Percentiles rank a stretch among this genome's conserved stretches.
Evolutionary conservation across 2,797 vertebrate genomes (phyloP).

Genomic region (Lithobates pipiens): DNA sequence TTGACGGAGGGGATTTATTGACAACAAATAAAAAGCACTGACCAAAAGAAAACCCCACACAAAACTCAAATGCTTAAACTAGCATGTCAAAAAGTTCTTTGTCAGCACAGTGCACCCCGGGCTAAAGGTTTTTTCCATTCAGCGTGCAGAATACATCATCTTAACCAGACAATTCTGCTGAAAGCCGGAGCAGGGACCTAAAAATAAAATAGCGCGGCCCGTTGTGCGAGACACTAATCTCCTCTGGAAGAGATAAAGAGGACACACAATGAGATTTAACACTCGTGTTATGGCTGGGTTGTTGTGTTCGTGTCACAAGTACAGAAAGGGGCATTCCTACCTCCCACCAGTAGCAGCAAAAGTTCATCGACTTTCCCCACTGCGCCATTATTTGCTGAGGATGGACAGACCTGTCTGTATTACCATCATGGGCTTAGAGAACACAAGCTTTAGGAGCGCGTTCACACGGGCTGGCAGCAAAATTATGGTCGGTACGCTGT

Average conservation of each 20-base stretch:
- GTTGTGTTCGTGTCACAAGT: too few relatives aligned
- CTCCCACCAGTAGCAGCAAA: too few relatives aligned
- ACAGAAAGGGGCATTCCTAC: too few relatives aligned
- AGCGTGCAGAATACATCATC: conserved; percentile 12
- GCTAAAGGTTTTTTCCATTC: conserved; percentile 62
- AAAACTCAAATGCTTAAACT: conserved; percentile 62
- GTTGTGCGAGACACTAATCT: conserved; percentile 3
- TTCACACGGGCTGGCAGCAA: too few relatives aligned
- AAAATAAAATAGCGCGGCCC: background rate
- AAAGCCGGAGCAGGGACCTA: conserved; percentile 11
- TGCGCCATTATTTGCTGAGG: too few relatives aligned
- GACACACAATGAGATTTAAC: background rate
- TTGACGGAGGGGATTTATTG: conserved; percentile 66
- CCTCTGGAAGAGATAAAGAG: background rate
- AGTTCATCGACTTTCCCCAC: too few relatives aligned
- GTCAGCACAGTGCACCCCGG: conserved; percentile 52
- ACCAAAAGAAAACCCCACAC: conserved; percentile 62
- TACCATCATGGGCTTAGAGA: too few relatives aligned
- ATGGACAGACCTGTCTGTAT: too few relatives aligned
- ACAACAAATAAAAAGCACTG: conserved; percentile 59
- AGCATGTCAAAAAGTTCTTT: conserved; percentile 62
- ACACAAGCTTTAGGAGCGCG: too few relatives aligned
- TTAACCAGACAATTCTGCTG: conserved; percentile 12
- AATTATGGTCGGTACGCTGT: too few relatives aligned
- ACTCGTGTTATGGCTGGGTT: background rate